Conservation (phyloP, 1,140 invertebrate genomes). For the Theocolax elegans region DNA sequence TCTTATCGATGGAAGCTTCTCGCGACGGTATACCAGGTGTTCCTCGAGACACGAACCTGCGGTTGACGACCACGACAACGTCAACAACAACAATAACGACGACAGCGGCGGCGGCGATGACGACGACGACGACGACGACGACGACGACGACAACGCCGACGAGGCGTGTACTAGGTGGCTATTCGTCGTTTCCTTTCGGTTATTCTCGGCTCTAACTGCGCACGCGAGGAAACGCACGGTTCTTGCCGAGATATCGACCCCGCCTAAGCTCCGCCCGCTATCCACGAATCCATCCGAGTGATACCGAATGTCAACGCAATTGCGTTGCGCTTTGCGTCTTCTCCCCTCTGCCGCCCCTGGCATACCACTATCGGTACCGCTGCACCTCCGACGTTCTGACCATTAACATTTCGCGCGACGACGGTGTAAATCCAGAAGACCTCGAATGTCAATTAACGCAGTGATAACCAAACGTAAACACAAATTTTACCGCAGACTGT, state of each 20-base stretch:
- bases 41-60: too few relatives aligned
- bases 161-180: slow-evolving; percentile 44
- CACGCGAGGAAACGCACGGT: neutral
- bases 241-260: slow-evolving; percentile 59
- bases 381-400: too few relatives aligned
- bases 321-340: too few relatives aligned
- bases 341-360: neutral
- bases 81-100: neutral
- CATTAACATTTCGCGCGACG: too few relatives aligned
- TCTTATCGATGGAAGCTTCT: too few relatives aligned
- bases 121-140: neutral
- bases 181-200: slow-evolving; percentile 22
- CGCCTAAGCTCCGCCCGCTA: slow-evolving; percentile 65
- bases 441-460: too few relatives aligned
- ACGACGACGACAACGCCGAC: slow-evolving; percentile 14
- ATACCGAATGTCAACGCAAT: slow-evolving; percentile 40
- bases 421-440: too few relatives aligned
- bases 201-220: neutral
- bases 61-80: neutral
- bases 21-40: too few relatives aligned
- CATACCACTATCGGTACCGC: too few relatives aligned
- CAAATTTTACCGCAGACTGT: too few relatives aligned
- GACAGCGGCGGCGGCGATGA: slow-evolving; percentile 21
- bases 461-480: too few relatives aligned
- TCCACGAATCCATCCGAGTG: slow-evolving; percentile 43